Conservation (phyloP, 2,113 vertebrate species). For the Boulengerochromis microlepis region DNA sequence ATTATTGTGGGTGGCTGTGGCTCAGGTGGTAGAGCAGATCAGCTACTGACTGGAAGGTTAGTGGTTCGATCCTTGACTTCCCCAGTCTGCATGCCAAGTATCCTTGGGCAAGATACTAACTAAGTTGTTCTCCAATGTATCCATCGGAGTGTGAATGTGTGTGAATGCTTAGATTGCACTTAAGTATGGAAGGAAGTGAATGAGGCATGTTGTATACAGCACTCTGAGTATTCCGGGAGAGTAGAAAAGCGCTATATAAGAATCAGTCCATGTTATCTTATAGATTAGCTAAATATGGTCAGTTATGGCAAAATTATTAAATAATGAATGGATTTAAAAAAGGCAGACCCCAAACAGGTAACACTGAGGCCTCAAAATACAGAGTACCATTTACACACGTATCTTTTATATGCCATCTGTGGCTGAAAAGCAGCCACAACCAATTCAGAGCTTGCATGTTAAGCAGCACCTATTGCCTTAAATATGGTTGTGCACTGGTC, state of each 20-base stretch:
- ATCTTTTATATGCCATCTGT: background rate
- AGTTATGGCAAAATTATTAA: background rate
- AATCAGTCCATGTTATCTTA: background rate
- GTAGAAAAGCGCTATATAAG: background rate
- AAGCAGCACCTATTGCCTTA: background rate
- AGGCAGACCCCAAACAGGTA: background rate
- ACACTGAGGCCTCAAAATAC: background rate
- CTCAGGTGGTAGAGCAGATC: background rate
- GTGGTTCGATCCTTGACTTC: background rate
- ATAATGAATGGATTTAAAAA: background rate
- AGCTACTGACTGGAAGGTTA: background rate
- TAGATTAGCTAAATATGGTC: background rate
- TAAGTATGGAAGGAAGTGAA: background rate
- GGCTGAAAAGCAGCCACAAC: background rate
- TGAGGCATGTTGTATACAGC: background rate
- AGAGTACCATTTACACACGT: background rate
- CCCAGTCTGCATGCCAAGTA: background rate
- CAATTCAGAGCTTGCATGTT: background rate
- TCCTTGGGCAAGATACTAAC: background rate
- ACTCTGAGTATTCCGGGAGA: background rate
- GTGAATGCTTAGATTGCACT: background rate
- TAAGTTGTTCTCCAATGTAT: background rate
- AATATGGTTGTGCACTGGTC: background rate
- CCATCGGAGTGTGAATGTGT: background rate
- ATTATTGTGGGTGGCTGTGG: background rate